Base-by-base conservation (phyloP, 2,797 vertebrate species). In the Rousettus madagascariensis region DNA sequence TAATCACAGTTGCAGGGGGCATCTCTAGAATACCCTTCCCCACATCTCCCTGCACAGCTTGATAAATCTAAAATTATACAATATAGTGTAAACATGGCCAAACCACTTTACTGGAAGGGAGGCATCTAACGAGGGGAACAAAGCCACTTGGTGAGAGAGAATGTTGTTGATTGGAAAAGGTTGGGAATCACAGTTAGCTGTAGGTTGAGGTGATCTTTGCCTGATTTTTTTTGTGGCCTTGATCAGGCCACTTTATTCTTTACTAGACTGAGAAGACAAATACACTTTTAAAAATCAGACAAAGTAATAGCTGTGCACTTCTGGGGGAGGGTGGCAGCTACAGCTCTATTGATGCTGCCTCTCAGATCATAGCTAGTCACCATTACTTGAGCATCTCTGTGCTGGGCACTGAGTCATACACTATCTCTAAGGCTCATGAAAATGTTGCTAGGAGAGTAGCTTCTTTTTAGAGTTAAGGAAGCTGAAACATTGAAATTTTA, bases 1-100 rank as follows among this genome's bases (percentile, higher is more conserved):
- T 98, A 99, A 97, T 99, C 99, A 98, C 99, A 99, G 97, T 99
- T 99, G 98, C 99, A 99, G 92, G 5, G 87, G 98, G 98, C 97
- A 74, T 98, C 98, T 97, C 99, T 99, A 98, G 98, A 98, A 98
- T 99, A 99, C 94, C 98, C 98, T 91, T 97, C 95, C 97, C 99
- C 99, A 98, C 99, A 99, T 98, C 98, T 99, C 94, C 98, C 99
- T 98, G 90, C 98, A 98, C 99, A 99, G 98, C 99, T 99, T 0
- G 90, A 98, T 98, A 98, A 43, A 98, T 98, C 98, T 98, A 98
- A 98, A 98, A 98, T 97, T 90, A 98, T 66, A 98, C 96, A 97
- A 98, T 85, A 98, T 91, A 36, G 19, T n/a, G 94, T 98, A 93
- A 98, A 97, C 26, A 9, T 91, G 96, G 97, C 98, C 97, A 96